Base-by-base conservation (phyloP, 2,113 vertebrate species). In the Miniopterus natalensis region DNA sequence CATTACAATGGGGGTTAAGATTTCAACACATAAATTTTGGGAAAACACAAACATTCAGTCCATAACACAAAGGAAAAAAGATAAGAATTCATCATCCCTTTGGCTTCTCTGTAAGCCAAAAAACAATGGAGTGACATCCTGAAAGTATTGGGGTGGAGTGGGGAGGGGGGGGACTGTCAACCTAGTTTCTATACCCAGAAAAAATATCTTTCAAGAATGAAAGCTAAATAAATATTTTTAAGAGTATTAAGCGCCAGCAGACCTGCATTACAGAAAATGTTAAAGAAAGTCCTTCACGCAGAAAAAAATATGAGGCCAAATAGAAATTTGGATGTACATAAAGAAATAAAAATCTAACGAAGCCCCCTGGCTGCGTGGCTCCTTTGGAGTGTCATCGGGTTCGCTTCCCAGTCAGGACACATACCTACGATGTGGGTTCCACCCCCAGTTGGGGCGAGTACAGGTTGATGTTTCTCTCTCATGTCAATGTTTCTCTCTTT, bases 281-380 rank as follows among this genome's bases (percentile, higher is more conserved):
- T 83, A 21, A 80, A 71, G 14, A 61, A 88, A 66, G 18, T 68
- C 53, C 42, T 92, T 74, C 7, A 12, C 4, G 45, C 29, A 61
- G 12, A 80, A 92, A 88, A 84, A 25, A 27, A 49, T 79, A 61
- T 61, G 53, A 79, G 3, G 8, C 49, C 49, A 8, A 12, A 51
- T 12, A 51, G 49, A 51, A 51, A 51, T 11, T 29, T 63, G 21
- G 18, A 51, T 42, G 21, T 18, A 53, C 10, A 31, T 45, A 40
- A 91, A 94, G 68, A 96, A 63, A 80, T 57, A 59, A 80, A 90
- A 9, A 74, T 84, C 49, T 51, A 9, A 51, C 13, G 8, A 51
- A 51, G 49, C 13, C 9, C 49, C 49, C 49, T 51, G 49, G 49
- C 49, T 12, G 9, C 49, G 10, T 51, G 49, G 49, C 49, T 51